Conservation (phyloP, 2,888 invertebrate genomes). For the Caenorhabditis macrosperma region DNA sequence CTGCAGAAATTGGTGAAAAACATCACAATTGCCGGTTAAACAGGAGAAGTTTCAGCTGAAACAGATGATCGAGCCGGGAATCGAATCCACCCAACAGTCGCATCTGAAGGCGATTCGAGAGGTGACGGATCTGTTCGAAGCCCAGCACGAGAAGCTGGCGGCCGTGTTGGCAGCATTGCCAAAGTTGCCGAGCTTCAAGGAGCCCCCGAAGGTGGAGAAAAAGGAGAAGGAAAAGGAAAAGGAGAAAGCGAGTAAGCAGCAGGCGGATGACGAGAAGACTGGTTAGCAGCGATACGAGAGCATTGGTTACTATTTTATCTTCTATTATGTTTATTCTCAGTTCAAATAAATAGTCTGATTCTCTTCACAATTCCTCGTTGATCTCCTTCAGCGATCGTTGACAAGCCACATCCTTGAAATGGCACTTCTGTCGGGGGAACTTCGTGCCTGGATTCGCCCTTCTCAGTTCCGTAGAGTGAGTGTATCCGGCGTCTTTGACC, state of each 20-base stretch:
- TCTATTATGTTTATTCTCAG: neutral
- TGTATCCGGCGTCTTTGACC: conserved; percentile 68
- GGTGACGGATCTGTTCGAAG: neutral
- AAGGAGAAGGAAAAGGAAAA: neutral
- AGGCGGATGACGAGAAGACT: neutral
- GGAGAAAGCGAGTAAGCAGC: conserved; percentile 9
- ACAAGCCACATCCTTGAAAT: conserved; percentile 59
- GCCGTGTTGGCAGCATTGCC: neutral
- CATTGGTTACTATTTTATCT: no score
- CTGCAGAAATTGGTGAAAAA: conserved; percentile 28
- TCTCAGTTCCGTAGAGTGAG: conserved; percentile 46
- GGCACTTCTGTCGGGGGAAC: conserved; percentile 59
- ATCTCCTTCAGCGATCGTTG: conserved; percentile 53
- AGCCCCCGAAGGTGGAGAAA: neutral
- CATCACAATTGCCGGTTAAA: neutral
- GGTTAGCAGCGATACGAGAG: neutral
- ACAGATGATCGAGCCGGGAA: conserved; percentile 2
- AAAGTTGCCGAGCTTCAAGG: neutral
- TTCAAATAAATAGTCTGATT: neutral
- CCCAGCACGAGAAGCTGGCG: conserved; percentile 15
- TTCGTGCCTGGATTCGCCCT: conserved; percentile 28
- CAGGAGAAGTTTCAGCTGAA: conserved; percentile 14
- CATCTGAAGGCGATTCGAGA: conserved; percentile 19
- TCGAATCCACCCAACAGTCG: neutral
- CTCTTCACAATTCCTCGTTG: conserved; percentile 60